Conservation (phyloP, 2,797 vertebrate genomes). For the Gymnothorax reevesii region DNA sequence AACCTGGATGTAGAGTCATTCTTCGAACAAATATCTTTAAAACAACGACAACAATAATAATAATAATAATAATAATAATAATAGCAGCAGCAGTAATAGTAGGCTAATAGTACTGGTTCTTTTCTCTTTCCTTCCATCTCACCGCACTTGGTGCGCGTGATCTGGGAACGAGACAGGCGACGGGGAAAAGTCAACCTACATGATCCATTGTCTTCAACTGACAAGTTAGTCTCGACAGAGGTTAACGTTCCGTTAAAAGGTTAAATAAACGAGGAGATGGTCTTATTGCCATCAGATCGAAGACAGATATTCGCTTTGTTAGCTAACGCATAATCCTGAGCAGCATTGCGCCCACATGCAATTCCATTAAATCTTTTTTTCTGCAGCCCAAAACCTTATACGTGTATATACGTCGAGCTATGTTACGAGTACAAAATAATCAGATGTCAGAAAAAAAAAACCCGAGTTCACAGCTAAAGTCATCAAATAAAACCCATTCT, state of each 20-base stretch:
- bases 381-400: not conserved
- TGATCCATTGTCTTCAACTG: constrained; percentile 62
- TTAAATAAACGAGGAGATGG: constrained; percentile 78
- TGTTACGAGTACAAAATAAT: not conserved
- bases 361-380: no score
- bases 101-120: not conserved
- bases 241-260: constrained; percentile 77
- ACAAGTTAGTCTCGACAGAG: constrained; percentile 72
- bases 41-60: no score
- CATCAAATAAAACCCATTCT: not conserved
- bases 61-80: not conserved
- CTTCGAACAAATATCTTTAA: no score
- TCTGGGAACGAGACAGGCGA: constrained; percentile 28
- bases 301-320: not conserved
- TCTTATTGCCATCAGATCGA: constrained; percentile 37
- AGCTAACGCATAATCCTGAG: no score
- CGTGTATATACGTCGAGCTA: not conserved
- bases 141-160: constrained; percentile 24
- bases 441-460: not conserved
- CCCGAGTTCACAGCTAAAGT: not conserved
- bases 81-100: not conserved
- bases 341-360: no score
- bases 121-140: not conserved
- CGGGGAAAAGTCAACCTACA: constrained; percentile 51
- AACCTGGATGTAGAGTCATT: no score